phyloP scores from a whole-genome alignment of 2,113 vertebrate species.

The Xyrauchen texanus region DNA sequence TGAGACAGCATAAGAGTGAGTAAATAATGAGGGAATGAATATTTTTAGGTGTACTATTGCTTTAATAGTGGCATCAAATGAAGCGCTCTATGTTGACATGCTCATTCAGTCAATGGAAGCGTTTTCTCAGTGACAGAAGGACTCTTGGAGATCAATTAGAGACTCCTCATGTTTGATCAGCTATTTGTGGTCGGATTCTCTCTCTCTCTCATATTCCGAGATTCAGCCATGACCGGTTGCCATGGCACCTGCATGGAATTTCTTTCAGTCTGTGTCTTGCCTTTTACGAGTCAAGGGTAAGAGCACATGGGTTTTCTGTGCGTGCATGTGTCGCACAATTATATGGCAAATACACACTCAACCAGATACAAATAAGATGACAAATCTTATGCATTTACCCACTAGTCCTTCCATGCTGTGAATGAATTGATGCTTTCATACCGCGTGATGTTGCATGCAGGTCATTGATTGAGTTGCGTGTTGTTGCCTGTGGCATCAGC shows the following conservation, averaged over 20 bases:
- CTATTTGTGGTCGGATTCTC: conserved; percentile 8
- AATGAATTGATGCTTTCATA: conserved; percentile 3
- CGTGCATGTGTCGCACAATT: neutral
- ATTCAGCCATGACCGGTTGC: conserved; percentile 70
- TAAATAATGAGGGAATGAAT: no score
- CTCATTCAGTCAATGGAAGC: conserved; percentile 31
- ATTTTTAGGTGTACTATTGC: neutral
- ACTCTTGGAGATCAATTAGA: conserved; percentile 53
- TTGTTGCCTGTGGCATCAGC: neutral
- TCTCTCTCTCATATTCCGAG: conserved; percentile 44
- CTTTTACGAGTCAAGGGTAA: conserved; percentile 48
- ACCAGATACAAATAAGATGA: neutral
- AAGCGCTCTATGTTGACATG: conserved; percentile 29
- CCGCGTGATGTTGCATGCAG: conserved; percentile 2
- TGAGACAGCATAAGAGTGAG: no score
- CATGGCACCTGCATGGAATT: conserved; percentile 72
- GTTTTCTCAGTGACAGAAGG: conserved; percentile 43
- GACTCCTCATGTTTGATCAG: conserved; percentile 24
- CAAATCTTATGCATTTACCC: neutral
- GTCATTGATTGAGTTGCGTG: neutral
- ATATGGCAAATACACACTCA: conserved; percentile 4
- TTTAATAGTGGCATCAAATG: conserved; percentile 46
- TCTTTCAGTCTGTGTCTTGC: conserved; percentile 62
- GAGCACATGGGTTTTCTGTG: conserved; percentile 23
- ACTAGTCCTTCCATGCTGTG: neutral